A percentile compares a stretch with the other conserved stretches of the same genome.
Evolutionary conservation across 2,888 invertebrate genomes (phyloP).

Genomic region (Chrysomela aeneicollis): DNA sequence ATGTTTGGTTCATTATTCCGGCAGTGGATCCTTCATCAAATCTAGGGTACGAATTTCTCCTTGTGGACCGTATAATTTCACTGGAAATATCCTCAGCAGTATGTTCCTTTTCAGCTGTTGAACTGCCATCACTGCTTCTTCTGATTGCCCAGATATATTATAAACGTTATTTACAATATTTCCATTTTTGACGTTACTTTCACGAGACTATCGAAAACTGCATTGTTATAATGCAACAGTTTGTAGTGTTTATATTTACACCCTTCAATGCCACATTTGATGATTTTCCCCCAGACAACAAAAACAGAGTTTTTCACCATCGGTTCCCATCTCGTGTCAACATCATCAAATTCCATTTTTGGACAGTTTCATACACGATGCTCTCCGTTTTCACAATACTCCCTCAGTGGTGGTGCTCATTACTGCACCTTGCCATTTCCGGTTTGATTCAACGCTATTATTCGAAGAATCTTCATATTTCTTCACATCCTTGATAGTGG

Average conservation of each 20-base stretch:
- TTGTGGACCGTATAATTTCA: not conserved
- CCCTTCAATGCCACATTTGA: slow-evolving; percentile 3
- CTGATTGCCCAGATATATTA: not conserved
- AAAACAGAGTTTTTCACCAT: not conserved
- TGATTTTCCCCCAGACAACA: not conserved
- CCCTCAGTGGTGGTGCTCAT: too few species aligned
- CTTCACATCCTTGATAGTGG: too few species aligned
- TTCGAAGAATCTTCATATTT: too few species aligned
- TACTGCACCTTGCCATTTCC: too few species aligned
- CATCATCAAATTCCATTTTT: not conserved
- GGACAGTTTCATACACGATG: too few species aligned
- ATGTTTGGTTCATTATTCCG: too few species aligned
- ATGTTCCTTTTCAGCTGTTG: not conserved
- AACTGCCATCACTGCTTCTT: not conserved
- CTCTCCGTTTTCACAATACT: too few species aligned
- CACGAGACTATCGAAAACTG: too few species aligned
- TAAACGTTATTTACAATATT: too few species aligned
- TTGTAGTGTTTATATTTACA: not conserved
- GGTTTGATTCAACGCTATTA: too few species aligned
- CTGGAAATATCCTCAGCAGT: not conserved
- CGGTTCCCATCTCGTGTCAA: too few species aligned
- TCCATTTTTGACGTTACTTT: too few species aligned
- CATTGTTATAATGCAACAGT: slow-evolving; percentile 2
- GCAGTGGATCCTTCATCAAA: not conserved
- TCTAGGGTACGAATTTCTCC: not conserved